Evolutionary conservation across 2,113 vertebrate genomes (phyloP), one percentile per base, ranked within the genome.

Genomic region (Grus americana): DNA sequence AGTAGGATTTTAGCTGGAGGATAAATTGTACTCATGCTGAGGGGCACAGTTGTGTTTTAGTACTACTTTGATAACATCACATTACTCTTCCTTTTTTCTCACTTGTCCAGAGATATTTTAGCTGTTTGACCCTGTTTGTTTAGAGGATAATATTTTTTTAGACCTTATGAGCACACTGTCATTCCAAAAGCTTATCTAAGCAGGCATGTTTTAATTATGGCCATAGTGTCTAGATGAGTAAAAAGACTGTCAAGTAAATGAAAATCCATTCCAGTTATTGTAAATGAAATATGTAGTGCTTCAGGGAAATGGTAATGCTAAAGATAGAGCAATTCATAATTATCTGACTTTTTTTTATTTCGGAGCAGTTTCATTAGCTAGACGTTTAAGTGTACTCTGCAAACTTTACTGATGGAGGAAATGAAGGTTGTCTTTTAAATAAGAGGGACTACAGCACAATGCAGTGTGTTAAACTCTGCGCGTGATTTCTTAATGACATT

Each of bases 201-300:
- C 47, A 87, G 47, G n/a, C 44, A 55, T 80, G n/a, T 85, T 97
- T 95, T 70, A 76, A 87, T 96, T 88, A 72, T 7, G 15, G 27
- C 65, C n/a, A 7, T 9, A 55, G 38, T 54, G 65, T 57, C 47
- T 65, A 74, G 70, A 90, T 88, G 38, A 85, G 68, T 84, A 55
- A 44, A 38, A 91, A 79, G 57, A 61, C 61, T 61, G 34, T 61
- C 57, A 88, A 86, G 63, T 91, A 86, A 95, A 72, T 66, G 50
- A 75, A 84, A 91, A 79, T 78, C 84, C 24, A 58, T 92, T 89
- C 58, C 44, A 24, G 63, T 78, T 59, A 57, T 57, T 88, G 75
- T 59, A 80, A 83, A 22, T 42, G 36, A 83, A 90, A 46, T 90
- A 30, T 8, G 5, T 27, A 23, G 47, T 49, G 65, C 50, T 88